These are phyloP conservation scores for Watsonalla binaria DNA, from an alignment of 2,888 invertebrate genomes.

Conservation along the genomic window DNA sequence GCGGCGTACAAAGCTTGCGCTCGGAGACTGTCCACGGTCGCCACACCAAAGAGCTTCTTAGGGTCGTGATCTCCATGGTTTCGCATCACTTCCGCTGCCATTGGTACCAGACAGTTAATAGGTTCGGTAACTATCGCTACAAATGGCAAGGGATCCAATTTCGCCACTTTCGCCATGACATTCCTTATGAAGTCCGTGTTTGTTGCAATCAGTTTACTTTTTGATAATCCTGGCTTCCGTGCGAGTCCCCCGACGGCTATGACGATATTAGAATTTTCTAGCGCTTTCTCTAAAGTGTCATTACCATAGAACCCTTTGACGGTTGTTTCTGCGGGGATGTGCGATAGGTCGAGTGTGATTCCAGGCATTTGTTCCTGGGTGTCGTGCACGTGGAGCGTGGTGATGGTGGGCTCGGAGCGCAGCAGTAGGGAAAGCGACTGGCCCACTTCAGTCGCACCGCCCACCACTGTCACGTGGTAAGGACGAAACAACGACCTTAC, in stretches of 20 bases:
- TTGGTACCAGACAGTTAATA: conserved; percentile 61
- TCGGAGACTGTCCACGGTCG: conserved; percentile 84
- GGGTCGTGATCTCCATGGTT: conserved; percentile 76
- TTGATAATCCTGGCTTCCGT: conserved; percentile 78
- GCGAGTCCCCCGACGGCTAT: conserved; percentile 82
- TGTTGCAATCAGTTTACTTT: conserved; percentile 77
- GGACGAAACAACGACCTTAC: conserved; percentile 15
- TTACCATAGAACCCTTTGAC: conserved; percentile 49
- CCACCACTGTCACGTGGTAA: conserved; percentile 57
- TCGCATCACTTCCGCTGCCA: conserved; percentile 62
- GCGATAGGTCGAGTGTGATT: conserved; percentile 63
- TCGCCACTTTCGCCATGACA: conserved; percentile 41
- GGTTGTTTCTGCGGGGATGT: conserved; percentile 55
- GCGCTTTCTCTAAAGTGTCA: conserved; percentile 41
- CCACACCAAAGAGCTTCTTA: conserved; percentile 84
- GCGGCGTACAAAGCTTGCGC: conserved; percentile 87
- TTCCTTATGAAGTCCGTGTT: conserved; percentile 61
- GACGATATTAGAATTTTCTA: conserved; percentile 81
- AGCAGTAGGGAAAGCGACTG: conserved; percentile 77
- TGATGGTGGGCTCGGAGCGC: conserved; percentile 77
- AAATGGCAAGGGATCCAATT: conserved; percentile 50
- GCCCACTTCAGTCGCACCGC: conserved; percentile 70
- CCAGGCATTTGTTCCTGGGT: conserved; percentile 50
- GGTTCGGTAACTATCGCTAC: conserved; percentile 67
- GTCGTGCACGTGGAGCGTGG: conserved; percentile 80